These are phyloP conservation scores for Polydesmus complanatus DNA, from an alignment of 2,888 invertebrate genomes.

Conservation along the genomic window DNA sequence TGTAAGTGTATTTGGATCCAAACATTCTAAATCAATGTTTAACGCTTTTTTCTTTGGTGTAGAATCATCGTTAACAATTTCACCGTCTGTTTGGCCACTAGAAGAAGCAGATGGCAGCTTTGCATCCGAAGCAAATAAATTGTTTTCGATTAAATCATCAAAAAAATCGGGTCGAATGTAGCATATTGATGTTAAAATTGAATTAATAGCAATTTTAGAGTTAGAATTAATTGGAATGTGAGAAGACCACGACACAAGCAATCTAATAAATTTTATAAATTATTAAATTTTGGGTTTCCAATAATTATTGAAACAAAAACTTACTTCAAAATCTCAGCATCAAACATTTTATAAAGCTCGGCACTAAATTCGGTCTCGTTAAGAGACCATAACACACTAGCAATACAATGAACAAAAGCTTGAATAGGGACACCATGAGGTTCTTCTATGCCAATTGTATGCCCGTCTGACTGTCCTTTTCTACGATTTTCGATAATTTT, in stretches of 20 bases:
- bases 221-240: conserved; percentile 53
- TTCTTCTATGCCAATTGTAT: neutral
- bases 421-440: conserved; percentile 3
- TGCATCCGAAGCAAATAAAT: neutral
- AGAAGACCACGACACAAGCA: conserved; percentile 48
- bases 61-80: conserved; percentile 40
- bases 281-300: neutral
- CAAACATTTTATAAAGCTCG: conserved; percentile 52
- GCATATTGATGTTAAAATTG: conserved; percentile 71
- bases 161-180: conserved; percentile 67
- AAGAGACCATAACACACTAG: conserved; percentile 64
- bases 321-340: conserved; percentile 58
- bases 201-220: conserved; percentile 70
- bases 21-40: conserved; percentile 26
- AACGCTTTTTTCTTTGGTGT: conserved; percentile 28
- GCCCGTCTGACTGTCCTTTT: neutral
- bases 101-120: conserved; percentile 29
- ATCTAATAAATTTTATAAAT: neutral
- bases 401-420: conserved; percentile 48
- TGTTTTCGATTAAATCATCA: conserved; percentile 49
- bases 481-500: conserved; percentile 22
- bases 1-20: conserved; percentile 43
- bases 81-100: conserved; percentile 39
- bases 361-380: conserved; percentile 38
- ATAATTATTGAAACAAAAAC: conserved; percentile 16